These are phyloP conservation scores for Ormyrus pomaceus DNA, from an alignment of 2,888 invertebrate genomes.

Conservation along the genomic window DNA sequence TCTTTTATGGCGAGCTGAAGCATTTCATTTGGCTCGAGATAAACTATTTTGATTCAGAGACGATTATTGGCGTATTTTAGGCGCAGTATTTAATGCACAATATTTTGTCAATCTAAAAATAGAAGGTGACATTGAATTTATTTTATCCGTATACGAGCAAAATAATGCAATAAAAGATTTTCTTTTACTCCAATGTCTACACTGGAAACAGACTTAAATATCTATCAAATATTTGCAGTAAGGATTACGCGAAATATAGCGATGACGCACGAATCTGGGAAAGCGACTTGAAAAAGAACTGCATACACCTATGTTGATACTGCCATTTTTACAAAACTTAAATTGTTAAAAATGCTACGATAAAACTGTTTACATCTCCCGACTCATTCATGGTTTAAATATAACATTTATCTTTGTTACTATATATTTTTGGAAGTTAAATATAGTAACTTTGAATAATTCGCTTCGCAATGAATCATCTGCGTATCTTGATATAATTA, in stretches of 20 bases:
- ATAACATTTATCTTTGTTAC: not conserved
- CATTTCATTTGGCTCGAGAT: no score
- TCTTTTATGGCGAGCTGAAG: no score
- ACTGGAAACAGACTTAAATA: not conserved
- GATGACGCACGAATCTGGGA: slow-evolving; percentile 15
- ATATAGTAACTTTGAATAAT: slow-evolving; percentile 9
- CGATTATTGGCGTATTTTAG: no score
- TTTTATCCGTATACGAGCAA: no score
- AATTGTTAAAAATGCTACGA: not conserved
- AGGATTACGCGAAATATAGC: slow-evolving; percentile 27
- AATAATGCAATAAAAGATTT: no score
- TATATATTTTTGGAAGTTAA: not conserved
- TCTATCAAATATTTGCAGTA: slow-evolving; percentile 42
- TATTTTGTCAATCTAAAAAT: no score
- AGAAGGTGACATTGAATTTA: no score
- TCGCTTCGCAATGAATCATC: slow-evolving; percentile 16
- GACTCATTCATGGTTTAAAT: no score
- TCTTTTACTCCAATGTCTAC: not conserved
- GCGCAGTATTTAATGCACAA: no score
- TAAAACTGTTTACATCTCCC: no score
- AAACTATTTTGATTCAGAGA: no score
- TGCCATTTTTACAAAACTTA: not conserved
- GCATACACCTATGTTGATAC: not conserved
- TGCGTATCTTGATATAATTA: slow-evolving; percentile 41
- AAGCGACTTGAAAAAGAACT: not conserved